Evolutionary conservation across 2,113 vertebrate genomes (phyloP), one percentile per base, ranked within the genome.

Genomic region (Lepisosteus osseus): DNA sequence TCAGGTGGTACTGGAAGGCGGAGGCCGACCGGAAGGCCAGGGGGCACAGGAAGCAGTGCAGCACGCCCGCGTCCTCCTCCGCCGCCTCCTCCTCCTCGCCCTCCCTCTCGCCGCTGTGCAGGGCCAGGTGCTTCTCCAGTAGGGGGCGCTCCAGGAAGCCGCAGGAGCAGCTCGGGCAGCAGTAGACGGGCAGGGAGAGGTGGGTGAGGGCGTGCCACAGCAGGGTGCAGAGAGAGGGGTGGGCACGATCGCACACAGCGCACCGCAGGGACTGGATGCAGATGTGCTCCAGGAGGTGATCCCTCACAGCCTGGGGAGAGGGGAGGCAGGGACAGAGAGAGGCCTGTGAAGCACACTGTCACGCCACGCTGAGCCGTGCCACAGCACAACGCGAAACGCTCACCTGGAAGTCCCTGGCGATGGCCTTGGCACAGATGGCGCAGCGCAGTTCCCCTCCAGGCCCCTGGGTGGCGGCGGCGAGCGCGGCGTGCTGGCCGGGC

Each of bases 131-230:
- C 73, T 93, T 92, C 86, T 98, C 95, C 70, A 98, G 88, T 41
- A 94, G 92, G 44, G 91, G 79, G 79, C 93, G 91, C 74, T 97
- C 94, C 14, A 95, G 93, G 13, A 98, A 98, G 90, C 95, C 95
- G 81, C 78, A 91, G 65, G 93, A 90, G 0, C 97, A 98, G 8
- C 94, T 89, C 0, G 95, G 95, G 86, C 97, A 98, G 82, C 93
- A 92, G 88, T 96, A 96, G 67, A 97, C 86, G 0, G 94, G 90
- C 78, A 98, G 67, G 0, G 92, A 90, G 44, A 98, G 81, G 82
- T 99, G 97, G 7, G 93, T 83, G 45, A 99, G 91, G 0, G 89
- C 54, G 80, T 99, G 97, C 96, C 96, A 98, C 86, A 98, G 84
- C 67, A 99, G 92, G 79, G 95, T 87, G 85, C 97, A 99, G 17